Conservation (phyloP, 2,113 vertebrate genomes). For the Forbesichthys papilliferus region DNA sequence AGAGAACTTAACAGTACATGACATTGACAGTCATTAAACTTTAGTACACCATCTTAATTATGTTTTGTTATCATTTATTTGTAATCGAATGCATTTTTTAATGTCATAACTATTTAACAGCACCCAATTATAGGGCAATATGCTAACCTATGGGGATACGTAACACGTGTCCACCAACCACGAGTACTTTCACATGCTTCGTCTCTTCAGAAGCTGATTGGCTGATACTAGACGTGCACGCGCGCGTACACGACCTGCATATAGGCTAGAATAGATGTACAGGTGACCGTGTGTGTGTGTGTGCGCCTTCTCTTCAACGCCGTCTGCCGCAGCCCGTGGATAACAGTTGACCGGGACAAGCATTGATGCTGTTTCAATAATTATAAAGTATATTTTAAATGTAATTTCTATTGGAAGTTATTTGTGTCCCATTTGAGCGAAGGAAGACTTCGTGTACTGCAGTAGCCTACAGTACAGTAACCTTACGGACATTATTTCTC, state of each 20-base stretch:
- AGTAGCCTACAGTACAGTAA: background rate
- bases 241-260: constrained; percentile 27
- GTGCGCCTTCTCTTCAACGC: constrained; percentile 16
- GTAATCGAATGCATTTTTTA: background rate
- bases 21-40: constrained; percentile 44
- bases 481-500: constrained; percentile 5
- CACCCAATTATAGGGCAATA: too few species aligned
- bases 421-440: background rate
- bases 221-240: background rate
- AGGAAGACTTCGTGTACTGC: too few species aligned
- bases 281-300: constrained; percentile 53
- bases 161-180: too few species aligned
- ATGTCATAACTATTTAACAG: too few species aligned
- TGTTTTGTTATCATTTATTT: constrained; percentile 24
- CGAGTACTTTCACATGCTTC: too few species aligned
- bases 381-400: background rate
- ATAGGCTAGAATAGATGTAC: constrained; percentile 50
- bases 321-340: constrained; percentile 59
- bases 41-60: constrained; percentile 24
- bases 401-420: background rate
- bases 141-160: too few species aligned
- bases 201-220: constrained; percentile 18
- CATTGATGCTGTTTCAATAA: constrained; percentile 9
- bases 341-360: constrained; percentile 54
- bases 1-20: constrained; percentile 29